These are phyloP conservation scores for Chrysochloris asiatica DNA, from an alignment of 2,113 vertebrate species.

Conservation along the genomic window DNA sequence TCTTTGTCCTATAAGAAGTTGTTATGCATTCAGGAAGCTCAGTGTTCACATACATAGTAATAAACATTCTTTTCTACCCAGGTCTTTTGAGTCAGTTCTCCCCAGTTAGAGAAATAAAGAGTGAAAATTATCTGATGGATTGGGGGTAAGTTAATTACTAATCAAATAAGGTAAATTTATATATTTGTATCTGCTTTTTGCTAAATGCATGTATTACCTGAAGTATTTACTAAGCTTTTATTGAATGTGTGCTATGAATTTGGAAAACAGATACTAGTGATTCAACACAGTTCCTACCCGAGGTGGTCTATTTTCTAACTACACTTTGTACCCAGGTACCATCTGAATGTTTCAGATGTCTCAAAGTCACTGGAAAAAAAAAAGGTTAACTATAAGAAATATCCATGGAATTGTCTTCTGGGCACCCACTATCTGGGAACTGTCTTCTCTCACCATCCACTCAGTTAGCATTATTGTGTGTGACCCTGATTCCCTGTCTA, in stretches of 20 bases:
- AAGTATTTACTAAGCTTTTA: slow-evolving; percentile 5
- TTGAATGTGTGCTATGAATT: not conserved
- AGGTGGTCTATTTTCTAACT: not conserved
- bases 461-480: too few relatives aligned
- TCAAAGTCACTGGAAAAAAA: not conserved
- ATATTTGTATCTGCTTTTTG: slow-evolving; percentile 6
- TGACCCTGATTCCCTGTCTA: too few relatives aligned
- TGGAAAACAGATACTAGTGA: not conserved
- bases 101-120: not conserved
- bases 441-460: too few relatives aligned
- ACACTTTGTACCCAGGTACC: not conserved
- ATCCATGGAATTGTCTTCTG: not conserved
- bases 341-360: not conserved
- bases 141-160: not conserved
- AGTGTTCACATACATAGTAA: not conserved
- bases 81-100: not conserved
- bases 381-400: not conserved
- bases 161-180: not conserved
- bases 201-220: not conserved
- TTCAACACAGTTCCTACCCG: not conserved
- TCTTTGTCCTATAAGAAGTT: slow-evolving; percentile 26
- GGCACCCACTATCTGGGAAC: too few relatives aligned
- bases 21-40: not conserved
- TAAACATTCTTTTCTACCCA: slow-evolving; percentile 38
- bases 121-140: slow-evolving; percentile 9